Conservation (phyloP, 2,888 invertebrate species). For the Zhuqinia jingwanae region DNA sequence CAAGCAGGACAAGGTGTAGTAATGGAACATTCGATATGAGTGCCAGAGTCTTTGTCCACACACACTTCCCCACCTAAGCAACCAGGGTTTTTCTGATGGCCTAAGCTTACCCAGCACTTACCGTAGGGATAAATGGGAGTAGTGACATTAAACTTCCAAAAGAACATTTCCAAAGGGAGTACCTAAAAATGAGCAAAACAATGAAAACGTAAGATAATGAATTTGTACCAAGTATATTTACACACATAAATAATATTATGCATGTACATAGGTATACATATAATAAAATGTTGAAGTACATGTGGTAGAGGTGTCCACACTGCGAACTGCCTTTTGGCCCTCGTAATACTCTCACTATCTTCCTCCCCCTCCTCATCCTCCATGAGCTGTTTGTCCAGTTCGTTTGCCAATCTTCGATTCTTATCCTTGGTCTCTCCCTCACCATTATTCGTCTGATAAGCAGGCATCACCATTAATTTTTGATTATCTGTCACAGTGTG, state of each 20-base stretch:
- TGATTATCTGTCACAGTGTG: no score
- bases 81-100: neutral
- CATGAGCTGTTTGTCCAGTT: no score
- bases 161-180: neutral
- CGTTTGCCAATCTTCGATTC: no score
- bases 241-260: neutral
- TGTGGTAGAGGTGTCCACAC: neutral
- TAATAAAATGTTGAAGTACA: neutral
- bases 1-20: neutral
- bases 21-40: neutral
- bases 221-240: neutral
- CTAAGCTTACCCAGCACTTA: neutral
- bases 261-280: no score
- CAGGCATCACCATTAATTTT: no score
- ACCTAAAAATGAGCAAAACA: no score
- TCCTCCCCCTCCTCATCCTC: no score
- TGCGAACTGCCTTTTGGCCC: neutral
- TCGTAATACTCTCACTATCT: neutral
- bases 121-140: conserved; percentile 20
- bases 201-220: no score
- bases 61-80: neutral
- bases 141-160: neutral
- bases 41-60: neutral
- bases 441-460: no score
- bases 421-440: no score